These are phyloP conservation scores for Cavia aperea DNA, from an alignment of 2,113 vertebrate species.

Conservation along the genomic window DNA sequence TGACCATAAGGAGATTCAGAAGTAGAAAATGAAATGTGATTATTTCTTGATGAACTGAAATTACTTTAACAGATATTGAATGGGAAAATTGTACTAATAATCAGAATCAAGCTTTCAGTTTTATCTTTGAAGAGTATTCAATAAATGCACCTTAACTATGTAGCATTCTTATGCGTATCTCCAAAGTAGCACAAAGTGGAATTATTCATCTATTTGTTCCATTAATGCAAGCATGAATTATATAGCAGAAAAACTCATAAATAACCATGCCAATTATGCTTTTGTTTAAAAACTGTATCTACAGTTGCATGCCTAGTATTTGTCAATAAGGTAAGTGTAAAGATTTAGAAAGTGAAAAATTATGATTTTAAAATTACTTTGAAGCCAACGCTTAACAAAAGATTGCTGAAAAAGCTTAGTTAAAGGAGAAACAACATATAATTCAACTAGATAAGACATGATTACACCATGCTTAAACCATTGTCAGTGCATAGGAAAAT, in stretches of 20 bases:
- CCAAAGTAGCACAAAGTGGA: conserved; percentile 54
- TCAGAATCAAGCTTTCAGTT: conserved; percentile 52
- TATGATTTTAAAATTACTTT: conserved; percentile 63
- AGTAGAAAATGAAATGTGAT: conserved; percentile 78
- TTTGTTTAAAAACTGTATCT: not conserved
- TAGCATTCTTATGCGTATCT: conserved; percentile 63
- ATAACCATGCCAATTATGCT: conserved; percentile 8
- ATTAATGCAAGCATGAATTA: conserved; percentile 10
- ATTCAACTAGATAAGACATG: conserved; percentile 43
- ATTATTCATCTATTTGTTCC: conserved; percentile 40
- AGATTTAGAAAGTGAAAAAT: conserved; percentile 62
- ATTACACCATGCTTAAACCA: conserved; percentile 58
- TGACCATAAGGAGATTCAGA: conserved; percentile 71
- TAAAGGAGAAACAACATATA: not conserved
- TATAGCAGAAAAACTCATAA: not conserved
- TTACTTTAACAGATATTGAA: conserved; percentile 69
- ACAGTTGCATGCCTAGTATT: conserved; percentile 16
- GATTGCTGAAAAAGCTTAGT: conserved; percentile 38
- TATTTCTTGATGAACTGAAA: conserved; percentile 76
- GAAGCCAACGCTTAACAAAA: conserved; percentile 64
- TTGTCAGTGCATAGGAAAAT: conserved; percentile 68
- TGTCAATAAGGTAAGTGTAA: conserved; percentile 44
- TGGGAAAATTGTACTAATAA: conserved; percentile 66
- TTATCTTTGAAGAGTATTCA: conserved; percentile 46
- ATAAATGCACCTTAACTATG: conserved; percentile 56